Evolutionary conservation across 1,140 invertebrate species (phyloP), one percentile per base, ranked within the genome.

Genomic region (Leptinotarsa texana): DNA sequence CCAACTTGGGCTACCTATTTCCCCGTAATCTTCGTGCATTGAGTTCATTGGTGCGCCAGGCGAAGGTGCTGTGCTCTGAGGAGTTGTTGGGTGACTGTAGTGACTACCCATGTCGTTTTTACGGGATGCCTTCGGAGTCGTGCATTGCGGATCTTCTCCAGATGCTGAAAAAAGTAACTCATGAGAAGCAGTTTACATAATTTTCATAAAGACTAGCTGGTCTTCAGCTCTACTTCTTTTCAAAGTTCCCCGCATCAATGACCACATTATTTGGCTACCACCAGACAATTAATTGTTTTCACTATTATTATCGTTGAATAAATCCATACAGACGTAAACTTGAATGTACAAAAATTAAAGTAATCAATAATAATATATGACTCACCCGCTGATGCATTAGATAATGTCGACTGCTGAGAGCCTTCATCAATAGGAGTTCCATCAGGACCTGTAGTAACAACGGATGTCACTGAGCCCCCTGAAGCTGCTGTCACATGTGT

Each of bases 381-480:
- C 77, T 85, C 84, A 94, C 93, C 93, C 82, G 93, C 94, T 71
- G 95, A 96, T 63, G 94, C 93, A 86, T 96, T 96, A 67, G 94
- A 96, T 72, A 96, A 88, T 74, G 95, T 96, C 77, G 94, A 96
- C 85, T 96, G 95, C 83, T 96, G 95, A 79, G 93, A 95, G 78
- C 93, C 94, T 86, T 96, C 95, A 85, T 96, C 95, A 74, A 96
- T 88, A 27, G 92, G 91, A 68, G 93, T 90, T 61, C 94, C 94
- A 88, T 96, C 94, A 3, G 94, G 94, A 24, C 94, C 94, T 62
- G 94, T 95, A 73, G 94, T 95, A 79, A 95, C 92, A 71, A 95
- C 91, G 65, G 92, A 92, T n/a, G 93, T 95, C 74, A 94, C 93
- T 22, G 92, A 91, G 81, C 90, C 89, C 74, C 80, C 81, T 33